Conservation (phyloP, 1,140 invertebrate genomes). For the Panulirus ornatus region DNA sequence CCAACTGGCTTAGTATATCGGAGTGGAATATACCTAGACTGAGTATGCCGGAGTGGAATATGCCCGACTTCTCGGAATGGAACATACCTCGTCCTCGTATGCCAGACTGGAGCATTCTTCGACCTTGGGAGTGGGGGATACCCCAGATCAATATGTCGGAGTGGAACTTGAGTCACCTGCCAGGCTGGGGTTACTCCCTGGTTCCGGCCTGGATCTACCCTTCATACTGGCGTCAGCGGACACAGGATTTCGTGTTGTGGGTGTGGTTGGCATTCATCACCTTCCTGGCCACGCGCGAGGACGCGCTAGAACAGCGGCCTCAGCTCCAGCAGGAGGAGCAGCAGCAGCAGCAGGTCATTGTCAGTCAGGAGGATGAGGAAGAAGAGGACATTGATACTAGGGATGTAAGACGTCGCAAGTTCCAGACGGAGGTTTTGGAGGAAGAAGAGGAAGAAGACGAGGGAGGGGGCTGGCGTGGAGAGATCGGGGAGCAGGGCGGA, state of each 20-base stretch:
- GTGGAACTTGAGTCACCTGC: background rate
- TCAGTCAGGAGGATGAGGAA: constrained; percentile 1
- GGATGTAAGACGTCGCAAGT: background rate
- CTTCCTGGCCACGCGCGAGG: constrained; percentile 43
- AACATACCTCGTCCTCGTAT: background rate
- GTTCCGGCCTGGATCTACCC: constrained; percentile 45
- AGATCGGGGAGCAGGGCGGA: constrained; percentile 37
- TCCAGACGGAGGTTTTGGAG: constrained; percentile 14
- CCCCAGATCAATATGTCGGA: background rate
- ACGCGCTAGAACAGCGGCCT: background rate
- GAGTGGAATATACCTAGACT: background rate
- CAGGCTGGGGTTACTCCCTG: background rate
- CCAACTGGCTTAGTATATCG: background rate
- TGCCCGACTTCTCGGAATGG: background rate
- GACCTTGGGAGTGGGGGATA: constrained; percentile 1
- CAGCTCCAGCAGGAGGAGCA: background rate
- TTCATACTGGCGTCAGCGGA: constrained; percentile 36
- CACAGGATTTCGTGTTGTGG: constrained; percentile 30
- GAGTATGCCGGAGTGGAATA: background rate
- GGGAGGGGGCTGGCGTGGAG: constrained; percentile 49
- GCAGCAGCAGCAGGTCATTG: background rate
- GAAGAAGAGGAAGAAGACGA: constrained; percentile 59
- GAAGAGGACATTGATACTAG: background rate
- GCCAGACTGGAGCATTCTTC: background rate
- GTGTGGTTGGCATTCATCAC: constrained; percentile 62